Evolutionary conservation across 2,797 vertebrate genomes (phyloP).

Genomic region (Melanotaenia pygmaea): DNA sequence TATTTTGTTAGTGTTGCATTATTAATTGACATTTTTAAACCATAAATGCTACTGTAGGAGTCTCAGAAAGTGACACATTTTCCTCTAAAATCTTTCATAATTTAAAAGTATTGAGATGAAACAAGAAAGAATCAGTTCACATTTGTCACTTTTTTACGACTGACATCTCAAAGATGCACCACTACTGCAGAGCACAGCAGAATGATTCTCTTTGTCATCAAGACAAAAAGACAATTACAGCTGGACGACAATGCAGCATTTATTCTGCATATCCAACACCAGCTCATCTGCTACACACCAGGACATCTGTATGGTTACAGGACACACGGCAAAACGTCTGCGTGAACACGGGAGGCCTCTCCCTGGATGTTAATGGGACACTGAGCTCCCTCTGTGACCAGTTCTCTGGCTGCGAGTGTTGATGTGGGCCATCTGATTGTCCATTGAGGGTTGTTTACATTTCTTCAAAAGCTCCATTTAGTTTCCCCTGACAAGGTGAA

Average conservation of each 20-base stretch:
- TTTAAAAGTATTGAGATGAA: slow-evolving; percentile 41
- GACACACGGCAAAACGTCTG: slow-evolving; percentile 47
- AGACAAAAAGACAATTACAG: slow-evolving; percentile 44
- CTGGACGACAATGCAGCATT: slow-evolving; percentile 26
- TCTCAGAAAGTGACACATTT: slow-evolving; percentile 41
- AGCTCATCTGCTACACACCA: slow-evolving; percentile 16
- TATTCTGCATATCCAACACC: slow-evolving; percentile 8
- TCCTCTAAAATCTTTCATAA: slow-evolving; percentile 28
- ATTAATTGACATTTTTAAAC: slow-evolving; percentile 61
- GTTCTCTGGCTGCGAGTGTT: slow-evolving; percentile 42
- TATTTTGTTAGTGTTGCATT: slow-evolving; percentile 65
- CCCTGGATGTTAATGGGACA: slow-evolving; percentile 51
- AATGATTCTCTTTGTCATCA: slow-evolving; percentile 32
- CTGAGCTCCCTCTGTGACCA: slow-evolving; percentile 42
- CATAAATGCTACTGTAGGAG: slow-evolving; percentile 48
- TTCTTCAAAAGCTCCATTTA: slow-evolving; percentile 99
- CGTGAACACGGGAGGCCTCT: slow-evolving; percentile 22
- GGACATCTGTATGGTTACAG: slow-evolving; percentile 30
- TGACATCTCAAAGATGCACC: not conserved
- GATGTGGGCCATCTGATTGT: slow-evolving; percentile 87
- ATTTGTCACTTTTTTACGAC: slow-evolving; percentile 1
- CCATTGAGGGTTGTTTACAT: slow-evolving; percentile 99
- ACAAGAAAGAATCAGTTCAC: slow-evolving; percentile 11
- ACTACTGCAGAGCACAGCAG: not conserved
- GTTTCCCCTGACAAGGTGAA: slow-evolving; percentile 97